These are phyloP conservation scores for Lucilia cuprina DNA, from an alignment of 1,140 invertebrate species.

Conservation along the genomic window DNA sequence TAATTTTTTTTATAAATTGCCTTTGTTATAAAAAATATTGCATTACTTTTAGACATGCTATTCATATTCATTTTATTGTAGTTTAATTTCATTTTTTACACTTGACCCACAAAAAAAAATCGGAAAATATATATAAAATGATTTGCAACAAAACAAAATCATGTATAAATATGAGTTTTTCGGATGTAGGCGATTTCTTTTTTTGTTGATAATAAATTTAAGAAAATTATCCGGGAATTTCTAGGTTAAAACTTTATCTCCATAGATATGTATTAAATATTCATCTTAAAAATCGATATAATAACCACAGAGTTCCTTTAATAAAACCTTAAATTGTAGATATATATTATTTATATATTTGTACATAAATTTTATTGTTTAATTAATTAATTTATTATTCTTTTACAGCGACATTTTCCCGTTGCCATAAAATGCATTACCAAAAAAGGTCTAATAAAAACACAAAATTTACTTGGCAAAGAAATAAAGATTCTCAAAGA, in stretches of 20 bases:
- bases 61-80: neutral
- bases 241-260: too few species aligned
- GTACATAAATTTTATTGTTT: neutral
- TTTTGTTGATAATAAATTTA: too few species aligned
- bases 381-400: neutral
- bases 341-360: too few species aligned
- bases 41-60: neutral
- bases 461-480: conserved; percentile 94
- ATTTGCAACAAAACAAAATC: neutral
- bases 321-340: too few species aligned
- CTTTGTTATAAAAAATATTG: neutral
- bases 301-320: too few species aligned
- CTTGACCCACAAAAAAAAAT: neutral
- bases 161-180: neutral
- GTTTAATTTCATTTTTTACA: neutral
- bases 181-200: too few species aligned
- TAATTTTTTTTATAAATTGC: too few species aligned
- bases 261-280: too few species aligned
- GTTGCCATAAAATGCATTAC: conserved; percentile 98
- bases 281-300: too few species aligned
- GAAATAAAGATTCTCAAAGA: conserved; percentile 99
- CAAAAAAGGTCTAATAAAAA: conserved; percentile 96
- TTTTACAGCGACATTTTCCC: conserved; percentile 81
- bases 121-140: neutral
- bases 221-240: too few species aligned